Evolutionary conservation across 2,113 vertebrate genomes (phyloP).

Genomic region (Oreotrochilus melanogaster): DNA sequence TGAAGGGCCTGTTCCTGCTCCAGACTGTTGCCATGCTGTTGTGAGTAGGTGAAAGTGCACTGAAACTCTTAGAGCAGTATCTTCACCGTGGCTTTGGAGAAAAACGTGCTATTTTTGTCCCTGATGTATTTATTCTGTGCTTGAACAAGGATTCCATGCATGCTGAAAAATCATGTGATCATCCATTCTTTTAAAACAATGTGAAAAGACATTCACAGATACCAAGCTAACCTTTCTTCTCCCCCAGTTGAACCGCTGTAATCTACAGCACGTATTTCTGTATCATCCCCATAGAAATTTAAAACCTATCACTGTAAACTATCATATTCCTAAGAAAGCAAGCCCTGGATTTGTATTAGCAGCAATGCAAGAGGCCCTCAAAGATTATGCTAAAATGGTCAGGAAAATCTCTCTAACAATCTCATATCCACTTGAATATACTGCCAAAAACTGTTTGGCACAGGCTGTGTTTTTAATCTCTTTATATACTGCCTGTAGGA

Average conservation of each 20-base stretch:
- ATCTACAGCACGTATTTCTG: fast-evolving
- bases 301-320: not conserved
- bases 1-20: not conserved
- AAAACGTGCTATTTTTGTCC: not conserved
- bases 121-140: not conserved
- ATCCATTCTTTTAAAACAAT: not conserved
- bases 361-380: not conserved
- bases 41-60: not conserved
- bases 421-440: not conserved
- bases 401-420: not conserved
- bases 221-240: not conserved
- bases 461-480: not conserved
- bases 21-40: not conserved
- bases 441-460: not conserved
- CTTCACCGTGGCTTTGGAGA: not conserved
- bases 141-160: not conserved
- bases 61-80: not conserved
- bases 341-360: not conserved
- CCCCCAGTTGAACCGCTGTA: not conserved
- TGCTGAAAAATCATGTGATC: not conserved
- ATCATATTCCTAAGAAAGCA: not conserved
- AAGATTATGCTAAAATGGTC: not conserved
- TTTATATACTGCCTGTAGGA: not conserved
- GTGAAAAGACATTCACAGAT: not conserved
- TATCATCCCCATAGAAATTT: not conserved